Evolutionary conservation across 2,113 vertebrate species (phyloP), one percentile per base, ranked within the genome.

Genomic region (Passer montanus): DNA sequence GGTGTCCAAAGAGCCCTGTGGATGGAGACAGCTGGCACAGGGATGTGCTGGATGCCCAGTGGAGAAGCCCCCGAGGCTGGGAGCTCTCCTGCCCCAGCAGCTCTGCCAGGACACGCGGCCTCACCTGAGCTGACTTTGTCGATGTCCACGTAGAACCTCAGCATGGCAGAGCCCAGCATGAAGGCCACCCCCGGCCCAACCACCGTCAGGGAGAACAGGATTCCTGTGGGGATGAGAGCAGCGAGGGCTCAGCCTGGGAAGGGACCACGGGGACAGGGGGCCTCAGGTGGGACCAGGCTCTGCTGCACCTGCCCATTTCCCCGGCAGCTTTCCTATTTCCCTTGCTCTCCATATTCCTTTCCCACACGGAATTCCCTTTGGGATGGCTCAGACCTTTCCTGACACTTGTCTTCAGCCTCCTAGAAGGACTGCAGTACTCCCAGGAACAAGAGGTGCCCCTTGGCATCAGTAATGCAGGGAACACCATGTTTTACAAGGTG

Each of bases 171-270:
- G 3, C 98, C 98, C 84, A 98, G 97, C 89, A 99, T 92, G 77
- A 99, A 99, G 41, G 98, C 99, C 16, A 99, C 30, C 7, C 98
- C 99, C 0, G 99, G 99, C 7, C 99, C 99, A 4, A 99, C 95
- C 53, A 98, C 93, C 0, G 99, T 99, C 44, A 98, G 93, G 0
- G 99, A 99, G 79, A 99, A 98, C 44, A 99, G 90, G 97, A 99
- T 98, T 4, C 99, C 99, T 99, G 95, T 3, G 50, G 79, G 27
- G 21, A 31, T 0, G 3, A 70, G 17, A 88, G 64, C 30, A 55
- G 44, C 72, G 52, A 35, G 21, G 84, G 53, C 73, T 77, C 73
- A 87, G 84, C 26, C 28, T 11, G 14, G 4, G 0, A 31, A 56
- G 23, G 31, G 10, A 55, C 37, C 58, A 1, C 0, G 9, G 47